Evolutionary conservation across 1,140 invertebrate species (phyloP), one percentile per base, ranked within the genome.

Genomic region (Campodea augens): DNA sequence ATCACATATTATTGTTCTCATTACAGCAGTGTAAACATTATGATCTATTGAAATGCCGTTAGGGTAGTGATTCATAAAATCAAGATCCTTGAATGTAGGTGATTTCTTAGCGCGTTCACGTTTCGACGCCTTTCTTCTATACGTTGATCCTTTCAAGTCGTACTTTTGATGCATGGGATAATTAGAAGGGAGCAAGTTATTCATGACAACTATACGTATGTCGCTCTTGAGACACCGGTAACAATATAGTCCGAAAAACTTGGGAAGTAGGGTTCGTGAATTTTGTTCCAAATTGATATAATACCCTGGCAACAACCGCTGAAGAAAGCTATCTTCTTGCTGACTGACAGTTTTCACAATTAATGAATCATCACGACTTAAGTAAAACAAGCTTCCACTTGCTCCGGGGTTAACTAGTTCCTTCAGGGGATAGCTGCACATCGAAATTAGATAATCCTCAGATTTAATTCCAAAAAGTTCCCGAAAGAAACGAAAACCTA

Each of bases 1-100:
- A 55, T 75, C 73, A 45, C 72, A 55, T 52, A 66, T 57, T 7
- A 77, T 60, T 18, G 70, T 72, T 44, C 69, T 64, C 40, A 73
- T 59, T 3, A 76, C 56, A 25, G 66, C 65, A 43, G 68, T 69
- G 49, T 73, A 69, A 2, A 66, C 69, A 24, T 70, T 63, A 12
- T 68, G 55, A 49, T 75, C 72, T 27, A 75, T 48, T 13, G 63
- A 53, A 38, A 73, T 55, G 21, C 71, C 71, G 22, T 70, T 62
- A 4, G 65, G 59, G 51, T 70, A 63, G 25, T 58, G 55, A 27
- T 68, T 64, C 41, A 56, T 46, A 50, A 71, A 72, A 51, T 75
- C 72, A 24, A 74, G 54, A 54, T 74, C 72, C 52, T 75, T 75
- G 24, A 64, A 60, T 2, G 72, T 74, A 7, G 72, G 72, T 39